Evolutionary conservation across 2,888 invertebrate genomes (phyloP).

Genomic region (Tenodera sinensis): DNA sequence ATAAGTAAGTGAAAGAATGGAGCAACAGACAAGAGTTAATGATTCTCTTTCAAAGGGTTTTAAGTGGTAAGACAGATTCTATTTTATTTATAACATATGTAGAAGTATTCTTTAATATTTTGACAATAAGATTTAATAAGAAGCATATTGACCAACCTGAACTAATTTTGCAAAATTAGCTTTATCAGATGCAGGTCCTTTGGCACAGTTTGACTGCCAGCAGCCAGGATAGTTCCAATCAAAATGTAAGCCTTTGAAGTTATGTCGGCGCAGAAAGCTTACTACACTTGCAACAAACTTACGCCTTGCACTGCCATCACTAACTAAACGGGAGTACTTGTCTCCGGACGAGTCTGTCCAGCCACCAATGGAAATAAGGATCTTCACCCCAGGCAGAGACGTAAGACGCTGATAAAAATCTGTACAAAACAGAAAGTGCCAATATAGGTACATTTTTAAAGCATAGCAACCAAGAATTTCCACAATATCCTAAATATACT

Average conservation of each 20-base stretch:
- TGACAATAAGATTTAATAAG: not conserved
- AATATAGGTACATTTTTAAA: too few species aligned
- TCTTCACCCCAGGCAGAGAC: slow-evolving; percentile 57
- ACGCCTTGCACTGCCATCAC: slow-evolving; percentile 60
- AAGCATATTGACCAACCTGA: slow-evolving; percentile 49
- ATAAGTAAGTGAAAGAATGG: too few species aligned
- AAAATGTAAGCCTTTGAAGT: slow-evolving; percentile 82
- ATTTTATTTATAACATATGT: too few species aligned
- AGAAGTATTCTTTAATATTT: too few species aligned
- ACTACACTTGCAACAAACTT: slow-evolving; percentile 68
- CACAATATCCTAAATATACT: too few species aligned
- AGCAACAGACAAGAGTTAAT: too few species aligned
- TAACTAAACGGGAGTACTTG: slow-evolving; percentile 78
- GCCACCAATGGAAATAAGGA: slow-evolving; percentile 84
- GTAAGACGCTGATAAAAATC: slow-evolving; percentile 78
- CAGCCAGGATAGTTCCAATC: slow-evolving; percentile 96
- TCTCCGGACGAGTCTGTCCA: slow-evolving; percentile 91
- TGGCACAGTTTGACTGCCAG: slow-evolving; percentile 86
- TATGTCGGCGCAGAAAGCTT: slow-evolving; percentile 67
- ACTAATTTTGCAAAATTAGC: slow-evolving; percentile 73
- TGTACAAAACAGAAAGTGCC: slow-evolving; percentile 39
- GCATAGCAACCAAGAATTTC: too few species aligned
- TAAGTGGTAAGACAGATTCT: too few species aligned
- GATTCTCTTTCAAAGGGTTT: not conserved
- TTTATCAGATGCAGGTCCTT: slow-evolving; percentile 73